Evolutionary conservation across 1,140 invertebrate species (phyloP).

Genomic region (Laupala kohalensis): DNA sequence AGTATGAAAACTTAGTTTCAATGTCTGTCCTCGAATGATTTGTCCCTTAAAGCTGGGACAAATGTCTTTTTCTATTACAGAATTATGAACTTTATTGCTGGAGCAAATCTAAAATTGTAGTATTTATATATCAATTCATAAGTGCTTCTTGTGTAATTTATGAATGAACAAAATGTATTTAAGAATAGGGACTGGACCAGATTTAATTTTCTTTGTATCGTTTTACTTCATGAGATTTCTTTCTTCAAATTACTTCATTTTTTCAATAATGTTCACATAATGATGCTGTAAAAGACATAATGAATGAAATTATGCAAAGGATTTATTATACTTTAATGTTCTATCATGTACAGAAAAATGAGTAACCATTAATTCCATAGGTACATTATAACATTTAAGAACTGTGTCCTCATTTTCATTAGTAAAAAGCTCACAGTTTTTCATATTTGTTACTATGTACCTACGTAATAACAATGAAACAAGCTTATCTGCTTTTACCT

Average conservation of each 20-base stretch:
- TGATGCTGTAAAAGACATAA: neutral
- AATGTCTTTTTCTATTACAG: too few relatives aligned
- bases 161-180: neutral
- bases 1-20: too few relatives aligned
- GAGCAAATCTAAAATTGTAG: too few relatives aligned
- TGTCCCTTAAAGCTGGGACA: too few relatives aligned
- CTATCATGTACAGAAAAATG: neutral
- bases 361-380: neutral
- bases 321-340: neutral
- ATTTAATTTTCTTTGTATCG: too few relatives aligned
- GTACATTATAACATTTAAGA: neutral
- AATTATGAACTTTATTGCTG: too few relatives aligned
- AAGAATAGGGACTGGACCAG: neutral
- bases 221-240: neutral
- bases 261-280: neutral
- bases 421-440: neutral
- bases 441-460: neutral
- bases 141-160: neutral
- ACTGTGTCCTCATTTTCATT: neutral
- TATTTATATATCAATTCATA: neutral
- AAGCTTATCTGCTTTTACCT: neutral
- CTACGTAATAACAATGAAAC: neutral
- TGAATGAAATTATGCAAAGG: neutral
- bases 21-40: too few relatives aligned
- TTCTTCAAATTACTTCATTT: neutral